A percentile compares a stretch with the other conserved stretches of the same genome.
phyloP scores from a whole-genome alignment of 2,888 invertebrate species.

The Odontocolon sp. region DNA sequence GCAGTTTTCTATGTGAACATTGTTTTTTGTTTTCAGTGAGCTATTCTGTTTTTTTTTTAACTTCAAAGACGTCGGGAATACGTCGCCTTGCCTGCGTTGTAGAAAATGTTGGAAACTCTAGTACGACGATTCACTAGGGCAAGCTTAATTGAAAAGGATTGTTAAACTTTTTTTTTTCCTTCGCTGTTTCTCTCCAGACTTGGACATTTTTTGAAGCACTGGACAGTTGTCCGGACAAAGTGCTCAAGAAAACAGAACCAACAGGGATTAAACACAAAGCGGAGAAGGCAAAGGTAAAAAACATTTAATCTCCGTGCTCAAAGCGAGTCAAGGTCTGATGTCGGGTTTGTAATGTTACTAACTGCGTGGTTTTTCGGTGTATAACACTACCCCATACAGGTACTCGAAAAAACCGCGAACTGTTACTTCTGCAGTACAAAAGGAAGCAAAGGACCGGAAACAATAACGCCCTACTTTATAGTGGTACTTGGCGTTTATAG shows the following conservation, averaged over 20 bases:
- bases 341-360: neutral
- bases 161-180: too few species aligned
- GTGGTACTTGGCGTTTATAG: conserved; percentile 24
- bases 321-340: neutral
- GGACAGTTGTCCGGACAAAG: too few species aligned
- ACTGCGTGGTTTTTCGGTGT: neutral
- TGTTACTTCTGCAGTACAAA: neutral
- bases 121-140: too few species aligned
- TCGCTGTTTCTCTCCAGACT: too few species aligned
- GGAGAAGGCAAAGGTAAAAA: conserved; percentile 9
- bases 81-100: too few species aligned
- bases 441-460: conserved; percentile 27
- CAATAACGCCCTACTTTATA: conserved; percentile 44
- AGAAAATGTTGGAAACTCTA: too few species aligned
- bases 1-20: too few species aligned
- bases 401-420: neutral
- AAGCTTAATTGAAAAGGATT: too few species aligned
- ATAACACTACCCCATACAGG: neutral
- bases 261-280: neutral
- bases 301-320: conserved; percentile 30
- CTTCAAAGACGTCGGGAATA: too few species aligned
- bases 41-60: too few species aligned
- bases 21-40: too few species aligned
- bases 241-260: neutral
- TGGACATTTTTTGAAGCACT: too few species aligned